Base-by-base conservation (phyloP, 1,140 invertebrate species). In the Araneus ventricosus region DNA sequence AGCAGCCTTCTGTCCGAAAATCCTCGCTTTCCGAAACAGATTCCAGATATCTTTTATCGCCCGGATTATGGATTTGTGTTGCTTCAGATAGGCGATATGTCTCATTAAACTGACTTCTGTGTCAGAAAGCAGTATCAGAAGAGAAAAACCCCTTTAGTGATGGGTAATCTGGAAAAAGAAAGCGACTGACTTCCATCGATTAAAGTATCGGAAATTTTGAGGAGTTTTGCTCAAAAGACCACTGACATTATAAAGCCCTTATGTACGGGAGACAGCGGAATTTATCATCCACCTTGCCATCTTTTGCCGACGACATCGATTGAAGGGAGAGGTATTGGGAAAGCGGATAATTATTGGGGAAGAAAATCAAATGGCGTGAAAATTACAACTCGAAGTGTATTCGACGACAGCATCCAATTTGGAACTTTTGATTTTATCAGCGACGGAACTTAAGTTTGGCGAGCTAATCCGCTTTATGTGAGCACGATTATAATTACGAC, bases 321-420 rank as follows among this genome's bases (percentile, higher is more conserved):
- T 22, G 30, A 75, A 75, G 14, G 10, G 70, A 30, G 70, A 30
- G 5, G 10, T 30, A 45, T 45, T 45, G 45, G 8, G 27, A 67
- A 10, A n/a, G 70, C 0, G 70, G 34, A 75, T 75, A 75, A 75
- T 75, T 75, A 75, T 75, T 37, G 34, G 30, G 30, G 34, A 17
- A 34, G 70, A 75, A 75, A 75, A 75, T 75, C 10, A 37, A 30
- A 27, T 37, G 34, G 70, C 70, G 4, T 30, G 34, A 75, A 37
- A 75, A 75, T 75, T 75, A 75, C 70, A 75, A 75, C 70, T 37
- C 30, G 70, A 34, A 75, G 70, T 75, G 27, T 70, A 14, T 70
- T n/a, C n/a, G 8, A 34, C 10, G 67, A 14, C 67, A 8, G 67
- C 6, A 6, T 75, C 20, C 34, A 4, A 30, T 37, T 37, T 17